phyloP scores from a whole-genome alignment of 2,888 invertebrate genomes.

The Philonicus albiceps region DNA sequence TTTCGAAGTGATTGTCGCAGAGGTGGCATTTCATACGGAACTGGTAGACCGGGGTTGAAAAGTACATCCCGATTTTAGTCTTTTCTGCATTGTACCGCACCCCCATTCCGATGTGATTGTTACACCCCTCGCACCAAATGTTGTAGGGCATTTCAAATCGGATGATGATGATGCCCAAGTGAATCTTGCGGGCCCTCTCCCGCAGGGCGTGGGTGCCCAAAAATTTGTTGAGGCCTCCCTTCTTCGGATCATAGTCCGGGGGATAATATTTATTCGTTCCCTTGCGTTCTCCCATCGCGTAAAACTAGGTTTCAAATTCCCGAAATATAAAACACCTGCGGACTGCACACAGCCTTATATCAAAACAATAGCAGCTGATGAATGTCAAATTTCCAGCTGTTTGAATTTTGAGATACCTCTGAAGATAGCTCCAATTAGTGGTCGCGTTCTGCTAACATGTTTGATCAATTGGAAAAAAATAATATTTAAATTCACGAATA shows the following conservation, averaged over 20 bases:
- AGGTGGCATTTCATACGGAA: conserved; percentile 99
- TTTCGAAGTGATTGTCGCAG: conserved; percentile 94
- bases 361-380: background rate
- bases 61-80: conserved; percentile 95
- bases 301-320: background rate
- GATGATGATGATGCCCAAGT: conserved; percentile 81
- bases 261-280: conserved; percentile 98
- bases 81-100: conserved; percentile 97
- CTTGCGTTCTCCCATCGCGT: conserved; percentile 94
- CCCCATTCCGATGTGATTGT: conserved; percentile 99
- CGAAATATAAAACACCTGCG: background rate
- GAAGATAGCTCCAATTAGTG: background rate
- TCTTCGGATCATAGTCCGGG: conserved; percentile 96
- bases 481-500: background rate
- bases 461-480: background rate
- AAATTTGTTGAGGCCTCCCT: conserved; percentile 94
- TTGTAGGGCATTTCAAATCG: conserved; percentile 99
- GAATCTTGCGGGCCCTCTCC: conserved; percentile 94
- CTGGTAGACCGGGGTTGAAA: conserved; percentile 95
- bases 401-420: background rate
- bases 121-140: conserved; percentile 99
- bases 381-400: background rate
- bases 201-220: conserved; percentile 93
- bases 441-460: background rate
- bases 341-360: background rate